Evolutionary conservation across 2,888 invertebrate species (phyloP), one percentile per base, ranked within the genome.

Genomic region (Anoncus sp.): DNA sequence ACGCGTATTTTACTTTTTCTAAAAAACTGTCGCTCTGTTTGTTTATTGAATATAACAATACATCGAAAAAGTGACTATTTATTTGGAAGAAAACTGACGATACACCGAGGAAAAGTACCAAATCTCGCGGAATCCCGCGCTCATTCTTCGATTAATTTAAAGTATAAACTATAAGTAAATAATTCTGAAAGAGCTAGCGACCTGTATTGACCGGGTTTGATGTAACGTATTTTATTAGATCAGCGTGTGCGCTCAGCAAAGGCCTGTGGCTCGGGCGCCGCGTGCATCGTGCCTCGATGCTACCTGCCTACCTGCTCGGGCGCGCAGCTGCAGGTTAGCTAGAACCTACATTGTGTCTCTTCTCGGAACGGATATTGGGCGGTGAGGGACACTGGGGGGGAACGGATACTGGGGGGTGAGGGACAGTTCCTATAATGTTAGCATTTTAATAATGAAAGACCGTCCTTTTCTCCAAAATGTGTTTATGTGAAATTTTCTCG

Each of bases 71-170:
- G 45, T 45, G 45, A 18, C 45, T 45, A 3, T n/a, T 45, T 45
- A n/a, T 45, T 45, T 45, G n/a, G n/a, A 45, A 45, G 45, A 45
- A 45, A 45, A 45, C 18, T 49, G 49, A 49, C 20, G 49, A 49
- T 49, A 22, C 20, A 49, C 22, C 20, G 49, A 51, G 10, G 10
- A 51, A 51, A 51, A 51, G 49, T 51, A 24, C 7, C 31, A 31
- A 31, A 31, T 31, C 31, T 7, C 31, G 31, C 31, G 7, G 4
- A 31, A 31, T 31, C 24, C 49, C 49, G 49, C 12, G 49, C 9
- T 51, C 24, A 22, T 22, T 22, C 49, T 51, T 51, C 49, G 49
- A 24, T 31, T 3, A 31, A 7, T 7, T 7, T 31, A 31, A 31
- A 31, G 31, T 5, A 31, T 7, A 31, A 7, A 31, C 31, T 31